Base-by-base conservation (phyloP, 1,140 invertebrate genomes). In the Leptinotarsa undecemlineata region DNA sequence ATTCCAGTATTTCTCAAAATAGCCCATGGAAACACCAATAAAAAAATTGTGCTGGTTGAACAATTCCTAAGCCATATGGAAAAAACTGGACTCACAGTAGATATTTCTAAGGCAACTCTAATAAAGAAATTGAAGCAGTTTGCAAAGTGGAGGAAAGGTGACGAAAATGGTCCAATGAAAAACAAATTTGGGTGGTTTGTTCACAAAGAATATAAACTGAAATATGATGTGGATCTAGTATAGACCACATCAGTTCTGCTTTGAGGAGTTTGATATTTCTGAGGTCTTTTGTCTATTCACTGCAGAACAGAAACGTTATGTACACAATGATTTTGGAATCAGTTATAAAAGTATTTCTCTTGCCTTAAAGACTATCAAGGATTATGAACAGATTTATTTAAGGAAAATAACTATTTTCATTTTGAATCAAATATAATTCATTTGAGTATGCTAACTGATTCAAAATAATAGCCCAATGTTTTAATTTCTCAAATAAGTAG, bases 181-280 rank as follows among this genome's bases (percentile, higher is more conserved):
- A 85, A 87, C 3, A 90, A 90, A 74, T 85, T 82, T 3, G 92
- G 91, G 77, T 94, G 93, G 93, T 88, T 89, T 74, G 91, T 95
- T 3, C 77, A 87, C 3, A 85, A 89, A 14, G 88, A 90, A 3
- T 77, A 89, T 6, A 82, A 88, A 4, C 85, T 89, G 19, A 86
- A 91, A 77, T 91, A 90, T 83, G 85, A 86, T 4, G 51, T 57
- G 51, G 51, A 57, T 8, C 51, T 57, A 19, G 15, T 17, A 6
- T 57, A 57, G n/a, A 57, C 17, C 6, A 17, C 51, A 57, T 17
- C 15, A n/a, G 51, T 57, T 19, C 13, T 14, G n/a, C n/a, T 17
- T 57, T n/a, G 17, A 2, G 14, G 15, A 8, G 15, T 57, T 57
- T 42, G 33, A 42, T 42, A 42, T 8, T 42, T 42, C 33, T 42